Conservation (phyloP, 2,113 vertebrate genomes). For the Gambusia affinis region DNA sequence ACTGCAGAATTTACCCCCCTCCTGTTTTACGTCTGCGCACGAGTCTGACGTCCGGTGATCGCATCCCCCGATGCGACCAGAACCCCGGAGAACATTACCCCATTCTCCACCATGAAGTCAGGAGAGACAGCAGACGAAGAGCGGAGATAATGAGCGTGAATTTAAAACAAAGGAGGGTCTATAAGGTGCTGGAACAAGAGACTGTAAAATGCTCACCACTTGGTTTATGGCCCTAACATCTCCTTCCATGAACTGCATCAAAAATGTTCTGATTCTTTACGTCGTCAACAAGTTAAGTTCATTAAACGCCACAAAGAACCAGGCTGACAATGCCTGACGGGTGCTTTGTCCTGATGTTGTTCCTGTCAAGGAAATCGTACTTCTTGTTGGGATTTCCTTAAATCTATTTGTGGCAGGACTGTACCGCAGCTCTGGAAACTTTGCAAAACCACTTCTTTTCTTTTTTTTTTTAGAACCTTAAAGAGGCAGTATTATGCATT, state of each 20-base stretch:
- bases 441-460: not conserved
- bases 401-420: not conserved
- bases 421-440: not conserved
- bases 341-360: not conserved
- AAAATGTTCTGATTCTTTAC: not conserved
- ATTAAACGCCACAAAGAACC: not conserved
- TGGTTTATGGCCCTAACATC: not conserved
- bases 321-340: not conserved
- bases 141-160: conserved; percentile 48
- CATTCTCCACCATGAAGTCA: conserved; percentile 60
- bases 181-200: conserved; percentile 46
- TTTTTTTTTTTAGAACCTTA: not conserved
- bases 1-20: conserved; percentile 32
- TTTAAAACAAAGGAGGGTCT: conserved; percentile 62
- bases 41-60: conserved; percentile 73
- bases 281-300: not conserved
- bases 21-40: conserved; percentile 55
- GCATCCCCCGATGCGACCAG: conserved; percentile 65
- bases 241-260: not conserved
- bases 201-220: conserved; percentile 1
- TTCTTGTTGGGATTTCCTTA: not conserved
- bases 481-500: not conserved
- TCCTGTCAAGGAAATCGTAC: not conserved
- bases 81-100: conserved; percentile 70
- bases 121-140: conserved; percentile 56